These are phyloP conservation scores for Trissolcus japonicus DNA, from an alignment of 2,888 invertebrate genomes.

Conservation along the genomic window DNA sequence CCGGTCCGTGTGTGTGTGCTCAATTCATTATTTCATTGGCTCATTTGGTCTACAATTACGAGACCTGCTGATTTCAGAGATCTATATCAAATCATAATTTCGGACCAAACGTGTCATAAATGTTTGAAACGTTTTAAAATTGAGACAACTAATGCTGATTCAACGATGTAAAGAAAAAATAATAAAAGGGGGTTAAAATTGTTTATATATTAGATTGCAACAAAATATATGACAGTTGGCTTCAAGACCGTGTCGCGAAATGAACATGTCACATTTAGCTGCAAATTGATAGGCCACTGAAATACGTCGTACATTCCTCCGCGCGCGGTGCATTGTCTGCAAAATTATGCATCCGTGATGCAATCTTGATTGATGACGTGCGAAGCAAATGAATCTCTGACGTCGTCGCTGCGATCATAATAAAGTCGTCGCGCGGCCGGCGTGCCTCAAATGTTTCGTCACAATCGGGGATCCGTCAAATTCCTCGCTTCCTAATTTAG, in stretches of 20 bases:
- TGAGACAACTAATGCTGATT: too few relatives aligned
- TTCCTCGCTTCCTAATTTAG: constrained; percentile 32
- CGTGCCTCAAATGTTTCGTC: constrained; percentile 29
- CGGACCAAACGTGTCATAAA: too few relatives aligned
- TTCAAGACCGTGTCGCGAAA: constrained; percentile 5
- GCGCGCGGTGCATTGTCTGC: constrained; percentile 37
- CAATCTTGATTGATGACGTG: constrained; percentile 50
- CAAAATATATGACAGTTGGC: too few relatives aligned
- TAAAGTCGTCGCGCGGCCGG: constrained; percentile 17
- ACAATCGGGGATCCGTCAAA: constrained; percentile 15
- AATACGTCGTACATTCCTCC: constrained; percentile 40
- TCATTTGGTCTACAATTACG: too few relatives aligned
- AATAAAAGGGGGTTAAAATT: constrained; percentile 10
- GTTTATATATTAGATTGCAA: too few relatives aligned
- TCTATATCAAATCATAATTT: too few relatives aligned
- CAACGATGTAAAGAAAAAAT: too few relatives aligned
- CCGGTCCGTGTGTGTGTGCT: constrained; percentile 12
- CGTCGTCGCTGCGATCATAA: constrained; percentile 23
- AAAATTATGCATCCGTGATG: constrained; percentile 52
- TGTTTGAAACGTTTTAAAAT: too few relatives aligned
- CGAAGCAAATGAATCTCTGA: constrained; percentile 28
- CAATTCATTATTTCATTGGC: constrained; percentile 11
- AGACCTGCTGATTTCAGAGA: too few relatives aligned
- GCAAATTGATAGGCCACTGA: constrained; percentile 44
- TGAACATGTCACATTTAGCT: constrained; percentile 40